These are phyloP conservation scores for Eubasilissa splendida DNA, from an alignment of 2,888 invertebrate genomes.

Conservation along the genomic window DNA sequence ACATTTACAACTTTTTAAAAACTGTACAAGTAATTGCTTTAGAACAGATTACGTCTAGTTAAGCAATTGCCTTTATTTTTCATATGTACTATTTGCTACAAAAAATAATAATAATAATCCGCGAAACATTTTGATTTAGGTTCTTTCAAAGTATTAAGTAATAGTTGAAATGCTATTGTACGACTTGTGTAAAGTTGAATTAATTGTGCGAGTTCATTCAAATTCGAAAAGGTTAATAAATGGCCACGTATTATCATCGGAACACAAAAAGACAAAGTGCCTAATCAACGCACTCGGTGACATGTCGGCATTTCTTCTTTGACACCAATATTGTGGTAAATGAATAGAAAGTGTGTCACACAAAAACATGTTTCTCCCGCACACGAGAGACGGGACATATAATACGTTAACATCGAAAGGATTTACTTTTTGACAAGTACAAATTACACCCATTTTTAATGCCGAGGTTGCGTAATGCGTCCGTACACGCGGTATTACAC, in stretches of 20 bases:
- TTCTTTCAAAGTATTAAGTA: no score
- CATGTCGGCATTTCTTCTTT: constrained; percentile 12
- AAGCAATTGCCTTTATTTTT: no score
- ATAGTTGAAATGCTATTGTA: no score
- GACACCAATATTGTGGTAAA: neutral
- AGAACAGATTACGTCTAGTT: no score
- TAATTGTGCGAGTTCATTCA: constrained; percentile 18
- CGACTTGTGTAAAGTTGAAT: neutral
- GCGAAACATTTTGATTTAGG: no score
- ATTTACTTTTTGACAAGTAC: constrained; percentile 20
- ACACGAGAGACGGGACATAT: neutral
- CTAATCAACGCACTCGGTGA: neutral
- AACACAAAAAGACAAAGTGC: neutral
- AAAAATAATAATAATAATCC: no score
- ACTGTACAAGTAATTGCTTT: no score
- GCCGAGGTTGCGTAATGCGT: constrained; percentile 20
- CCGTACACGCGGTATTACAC: neutral
- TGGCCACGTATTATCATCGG: neutral
- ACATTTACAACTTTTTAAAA: no score
- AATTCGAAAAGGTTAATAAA: constrained; percentile 9
- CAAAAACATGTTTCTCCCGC: constrained; percentile 15
- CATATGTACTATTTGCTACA: no score
- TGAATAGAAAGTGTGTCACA: constrained; percentile 17
- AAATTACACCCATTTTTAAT: constrained; percentile 31
- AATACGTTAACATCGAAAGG: constrained; percentile 17